Percentiles rank a stretch among this genome's conserved stretches.
These are phyloP conservation scores for Theristicus caerulescens DNA, from an alignment of 2,113 vertebrate genomes.

Conservation along the genomic window DNA sequence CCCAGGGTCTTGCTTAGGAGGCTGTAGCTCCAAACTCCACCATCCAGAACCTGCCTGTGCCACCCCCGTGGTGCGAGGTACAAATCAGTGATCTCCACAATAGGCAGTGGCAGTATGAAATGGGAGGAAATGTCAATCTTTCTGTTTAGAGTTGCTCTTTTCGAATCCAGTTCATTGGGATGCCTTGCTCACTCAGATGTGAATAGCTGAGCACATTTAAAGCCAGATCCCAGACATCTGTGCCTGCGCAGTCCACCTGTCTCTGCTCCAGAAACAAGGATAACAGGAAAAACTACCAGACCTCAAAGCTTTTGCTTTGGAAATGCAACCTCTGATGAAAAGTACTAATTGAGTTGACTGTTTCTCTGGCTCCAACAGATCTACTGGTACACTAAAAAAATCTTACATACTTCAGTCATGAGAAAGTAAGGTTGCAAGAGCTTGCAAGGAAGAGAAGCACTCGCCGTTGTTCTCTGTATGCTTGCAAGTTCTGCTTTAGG, in stretches of 20 bases:
- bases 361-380: background rate
- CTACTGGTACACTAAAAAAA: background rate
- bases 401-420: background rate
- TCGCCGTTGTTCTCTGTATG: background rate
- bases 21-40: background rate
- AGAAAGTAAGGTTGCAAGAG: background rate
- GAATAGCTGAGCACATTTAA: conserved; percentile 7
- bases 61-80: background rate
- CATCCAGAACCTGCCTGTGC: background rate
- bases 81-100: background rate
- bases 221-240: conserved; percentile 34
- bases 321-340: background rate
- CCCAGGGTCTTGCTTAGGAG: background rate
- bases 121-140: background rate
- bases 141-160: background rate
- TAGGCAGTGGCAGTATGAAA: background rate
- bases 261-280: background rate
- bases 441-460: background rate
- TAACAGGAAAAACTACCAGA: background rate
- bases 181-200: background rate
- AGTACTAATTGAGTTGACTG: background rate
- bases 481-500: background rate
- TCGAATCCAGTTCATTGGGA: background rate
- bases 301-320: background rate
- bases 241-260: background rate